These are phyloP conservation scores for Sebastes taczanowskii DNA, from an alignment of 2,797 vertebrate genomes.

Conservation along the genomic window DNA sequence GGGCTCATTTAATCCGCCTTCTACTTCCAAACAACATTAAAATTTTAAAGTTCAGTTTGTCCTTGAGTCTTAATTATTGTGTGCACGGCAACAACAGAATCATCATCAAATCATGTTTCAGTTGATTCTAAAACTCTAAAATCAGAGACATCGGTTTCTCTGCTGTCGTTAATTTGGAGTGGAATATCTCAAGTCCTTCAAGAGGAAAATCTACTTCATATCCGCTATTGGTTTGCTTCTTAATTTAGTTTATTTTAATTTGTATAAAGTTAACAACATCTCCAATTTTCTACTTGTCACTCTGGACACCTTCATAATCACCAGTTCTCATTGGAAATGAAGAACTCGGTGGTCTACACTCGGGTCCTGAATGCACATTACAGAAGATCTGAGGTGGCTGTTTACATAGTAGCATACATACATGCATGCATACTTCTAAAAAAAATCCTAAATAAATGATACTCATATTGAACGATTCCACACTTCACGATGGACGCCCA, in stretches of 20 bases:
- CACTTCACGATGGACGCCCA: no score
- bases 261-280: neutral
- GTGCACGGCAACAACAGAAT: neutral
- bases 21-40: neutral
- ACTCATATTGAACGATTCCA: no score
- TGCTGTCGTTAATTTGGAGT: neutral
- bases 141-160: neutral
- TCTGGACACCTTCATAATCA: neutral
- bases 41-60: neutral
- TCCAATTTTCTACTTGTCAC: neutral
- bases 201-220: neutral
- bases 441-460: no score
- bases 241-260: neutral
- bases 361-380: no score
- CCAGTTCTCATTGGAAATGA: no score
- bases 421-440: no score
- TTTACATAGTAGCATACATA: no score
- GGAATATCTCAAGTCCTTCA: neutral
- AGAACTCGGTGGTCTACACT: no score
- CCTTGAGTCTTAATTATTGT: neutral
- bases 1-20: neutral
- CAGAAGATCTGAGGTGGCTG: no score
- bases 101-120: neutral
- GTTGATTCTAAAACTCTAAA: neutral
- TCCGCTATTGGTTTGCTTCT: neutral